Base-by-base conservation (phyloP, 2,888 invertebrate genomes). In the Dromius quadrimaculatus region DNA sequence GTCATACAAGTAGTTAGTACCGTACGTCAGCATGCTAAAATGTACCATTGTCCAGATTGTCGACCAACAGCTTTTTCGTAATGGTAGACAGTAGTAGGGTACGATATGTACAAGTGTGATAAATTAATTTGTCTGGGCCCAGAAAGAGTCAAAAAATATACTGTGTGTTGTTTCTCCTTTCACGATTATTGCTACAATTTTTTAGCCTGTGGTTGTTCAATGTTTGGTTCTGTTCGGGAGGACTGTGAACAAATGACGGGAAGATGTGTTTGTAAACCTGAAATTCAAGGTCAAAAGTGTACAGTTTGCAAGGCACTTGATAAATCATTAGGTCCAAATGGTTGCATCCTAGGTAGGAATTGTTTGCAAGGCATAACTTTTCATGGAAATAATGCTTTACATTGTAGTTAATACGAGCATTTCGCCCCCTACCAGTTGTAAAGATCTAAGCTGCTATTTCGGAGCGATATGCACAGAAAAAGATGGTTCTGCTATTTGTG, bases 241-340 rank as follows among this genome's bases (percentile, higher is more conserved):
- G 96, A 96, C 80, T 96, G 96, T 81, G 94, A 95, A 78, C 96
- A 96, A 84, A 95, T 93, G 91, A 94, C 92, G 0, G 96, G 95
- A 0, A 87, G 92, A 34, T 95, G 96, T 80, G 92, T 94, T 32
- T 97, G 96, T 83, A 93, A 92, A 78, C 87, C 90, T 1, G 92
- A 92, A 8, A 92, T 94, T 71, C 89, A 90, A 75, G 95, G 96
- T 2, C 92, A 92, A 81, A 95, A 95, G 82, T 96, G 96, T 81
- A 92, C 92, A 5, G 86, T 91, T 34, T 93, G 93, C 79, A 89
- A 90, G 2, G 90, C 91, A 77, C 91, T 92, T 74, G 90, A 91
- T 77, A 91, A 91, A 78, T 86, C 91, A 28, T 86, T 94, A 19
- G 92, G 91, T 13, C 90, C 92, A 1, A 90, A 89, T 76, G 94